Base-by-base conservation (phyloP, 2,888 invertebrate genomes). In the Harpalus rufipes region DNA sequence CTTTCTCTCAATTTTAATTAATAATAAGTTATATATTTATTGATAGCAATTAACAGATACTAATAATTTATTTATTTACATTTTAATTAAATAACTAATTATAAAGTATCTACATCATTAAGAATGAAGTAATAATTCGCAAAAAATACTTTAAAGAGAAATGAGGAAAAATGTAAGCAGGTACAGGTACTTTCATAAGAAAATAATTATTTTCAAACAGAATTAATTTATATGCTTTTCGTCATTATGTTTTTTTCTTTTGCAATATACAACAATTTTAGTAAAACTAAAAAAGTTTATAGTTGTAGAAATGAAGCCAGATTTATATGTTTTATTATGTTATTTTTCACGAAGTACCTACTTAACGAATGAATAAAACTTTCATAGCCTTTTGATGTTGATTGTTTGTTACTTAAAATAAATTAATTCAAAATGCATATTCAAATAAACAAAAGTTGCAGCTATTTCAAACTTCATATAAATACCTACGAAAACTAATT, bases 401-500 rank as follows among this genome's bases (percentile, higher is more conserved):
- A 51, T 51, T 44, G 5, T 44, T 10, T 8, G 12, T 51, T 32
- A 32, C 16, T 14, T 12, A 14, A 59, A 59, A 59, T 59, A 59
- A 59, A 59, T 39, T 39, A 68, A 68, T 39, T 68, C n/a, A 68
- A 68, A 68, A 39, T 68, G 68, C 68, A 68, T 68, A 68, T 68
- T 39, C 14, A 39, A 68, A 68, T 68, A 68, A 68, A 39, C 39
- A 39, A 68, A 68, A 68, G 7, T 74, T 10, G 8, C 14, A 41
- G 44, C 18, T 44, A 21, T 16, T 74, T 74, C 16, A 74, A 74
- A 44, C 72, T 44, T n/a, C 72, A 74, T 41, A 74, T 44, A 44
- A 74, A 74, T 74, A 74, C 18, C 44, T 21, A 41, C 21, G 44
- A 44, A 16, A 44, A 74, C 72, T 74, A 78, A 78, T 81, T 81